Base-by-base conservation (phyloP, 2,113 vertebrate genomes). In the Petrocephalus zakoni region DNA sequence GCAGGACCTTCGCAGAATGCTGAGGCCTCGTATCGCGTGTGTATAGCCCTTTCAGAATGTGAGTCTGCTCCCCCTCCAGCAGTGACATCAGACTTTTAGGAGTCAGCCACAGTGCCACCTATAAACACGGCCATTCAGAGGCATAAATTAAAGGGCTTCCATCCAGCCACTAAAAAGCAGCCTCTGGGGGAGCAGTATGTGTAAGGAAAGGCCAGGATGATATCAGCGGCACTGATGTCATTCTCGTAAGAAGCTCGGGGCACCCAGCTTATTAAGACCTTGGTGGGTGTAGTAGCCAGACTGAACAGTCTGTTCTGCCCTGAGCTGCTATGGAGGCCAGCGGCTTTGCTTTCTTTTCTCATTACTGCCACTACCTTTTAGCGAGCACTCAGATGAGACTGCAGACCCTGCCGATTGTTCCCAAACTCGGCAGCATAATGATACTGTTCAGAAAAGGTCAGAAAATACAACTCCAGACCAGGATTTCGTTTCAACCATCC, bases 1-100 rank as follows among this genome's bases (percentile, higher is more conserved):
- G 64, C 21, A 34, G 42, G 11, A 25, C 21, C 56, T 84, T 75
- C 91, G 87, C 87, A 90, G 68, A 49, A 87, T 88, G 89, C 22
- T 53, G 19, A 13, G 34, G 2, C 21, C 34, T 68, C 91, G 90
- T 86, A 88, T 47, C 5, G 83, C 89, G 89, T 90, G 6, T 42
- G 10, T 46, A 17, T 81, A 29, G 4, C 52, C 51, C 37, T 78
- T 7, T 8, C 87, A 19, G 88, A 89, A 90, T 88, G 90, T 87
- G 88, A 56, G 82, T 88, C 90, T 87, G 90, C 75, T 47, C 86
- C 90, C 81, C 10, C 85, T 91, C 93, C 92, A 94, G 86, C 0
- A 13, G 78, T 93, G 91, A 94, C 89, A 89, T 94, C 91, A 94
- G 89, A 89, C 64, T 37, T 90, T 90, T 49, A 87, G 87, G 89